Evolutionary conservation across 2,113 vertebrate genomes (phyloP), one percentile per base, ranked within the genome.

Genomic region (Panthera leo): DNA sequence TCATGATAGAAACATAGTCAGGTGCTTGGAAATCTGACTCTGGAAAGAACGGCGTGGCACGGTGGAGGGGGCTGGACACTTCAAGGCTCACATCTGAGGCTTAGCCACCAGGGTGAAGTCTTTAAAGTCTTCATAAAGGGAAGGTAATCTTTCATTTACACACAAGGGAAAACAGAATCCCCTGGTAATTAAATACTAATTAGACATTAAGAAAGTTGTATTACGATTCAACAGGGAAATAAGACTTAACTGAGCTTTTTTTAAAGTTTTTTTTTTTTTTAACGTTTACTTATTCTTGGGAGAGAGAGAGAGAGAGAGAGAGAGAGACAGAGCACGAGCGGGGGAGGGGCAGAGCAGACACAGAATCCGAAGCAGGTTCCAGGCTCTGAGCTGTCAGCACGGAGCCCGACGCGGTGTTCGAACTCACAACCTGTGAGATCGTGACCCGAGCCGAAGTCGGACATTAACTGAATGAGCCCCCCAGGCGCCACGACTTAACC

Each of bases 111-210:
- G 63, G 6, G 39, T 7, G 6, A 15, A 39, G 34, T 42, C n/a
- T 42, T 36, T 3, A 11, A 11, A 76, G 68, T 68, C 55, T 53
- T 92, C 88, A 1, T 0, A 2, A 6, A 15, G 19, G 78, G 45
- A 67, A 55, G 45, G 6, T 16, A 53, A 8, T 63, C 48, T 75
- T 51, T 73, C 65, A 80, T 53, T 68, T 18, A 51, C 51, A 85
- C 36, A 5, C 75, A 14, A 31, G 80, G 79, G 95, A 39, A 65
- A 67, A 34, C 0, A 53, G 95, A 39, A 67, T 86, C 93, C 85
- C 76, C 61, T 27, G 88, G 65, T 80, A 84, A 96, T 88, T 76
- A 84, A 92, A 91, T 53, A 75, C 63, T 85, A 95, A 91, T 95
- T 71, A 85, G 75, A 42, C 23, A 80, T 31, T 34, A 75, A 87